phyloP scores from a whole-genome alignment of 92 coral and sea anemone genomes.

The Pocillopora meandrina region DNA sequence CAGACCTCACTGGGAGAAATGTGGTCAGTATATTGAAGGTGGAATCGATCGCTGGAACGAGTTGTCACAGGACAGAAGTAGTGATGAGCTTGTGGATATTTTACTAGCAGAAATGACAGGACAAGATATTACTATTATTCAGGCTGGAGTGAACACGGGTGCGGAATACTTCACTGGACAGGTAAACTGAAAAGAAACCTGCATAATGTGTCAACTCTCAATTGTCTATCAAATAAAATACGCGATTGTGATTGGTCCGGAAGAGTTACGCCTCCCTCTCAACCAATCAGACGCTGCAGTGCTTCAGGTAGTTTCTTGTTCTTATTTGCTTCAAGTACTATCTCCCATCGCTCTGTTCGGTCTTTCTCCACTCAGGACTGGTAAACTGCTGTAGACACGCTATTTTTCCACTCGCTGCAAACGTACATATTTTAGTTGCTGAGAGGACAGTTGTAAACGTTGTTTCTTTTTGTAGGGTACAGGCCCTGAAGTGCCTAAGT shows the following conservation, averaged over 20 bases:
- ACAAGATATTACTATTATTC: slow-evolving; percentile 88
- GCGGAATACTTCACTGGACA: slow-evolving; percentile 98
- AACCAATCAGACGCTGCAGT: background rate
- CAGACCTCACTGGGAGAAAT: slow-evolving; percentile 97
- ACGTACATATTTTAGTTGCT: background rate
- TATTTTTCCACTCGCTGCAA: background rate
- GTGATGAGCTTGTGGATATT: slow-evolving; percentile 93
- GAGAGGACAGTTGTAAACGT: background rate
- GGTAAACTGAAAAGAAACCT: slow-evolving; percentile 46
- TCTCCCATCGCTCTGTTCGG: background rate
- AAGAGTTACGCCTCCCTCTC: background rate
- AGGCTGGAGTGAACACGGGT: slow-evolving; percentile 83
- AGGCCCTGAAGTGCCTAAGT: slow-evolving; percentile 88
- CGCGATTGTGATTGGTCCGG: background rate
- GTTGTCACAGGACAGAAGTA: slow-evolving; percentile 81
- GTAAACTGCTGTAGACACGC: background rate
- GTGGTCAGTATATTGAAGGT: slow-evolving; percentile 92
- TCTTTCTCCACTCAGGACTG: background rate
- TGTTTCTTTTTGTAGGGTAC: slow-evolving; percentile 62
- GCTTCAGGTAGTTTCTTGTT: background rate
- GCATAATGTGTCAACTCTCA: background rate
- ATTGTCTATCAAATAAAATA: too few relatives aligned
- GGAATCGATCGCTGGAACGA: slow-evolving; percentile 96
- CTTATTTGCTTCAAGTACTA: too few relatives aligned
- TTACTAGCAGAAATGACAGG: slow-evolving; percentile 98